Base-by-base conservation (phyloP, 2,113 vertebrate genomes). In the Malurus elegans region DNA sequence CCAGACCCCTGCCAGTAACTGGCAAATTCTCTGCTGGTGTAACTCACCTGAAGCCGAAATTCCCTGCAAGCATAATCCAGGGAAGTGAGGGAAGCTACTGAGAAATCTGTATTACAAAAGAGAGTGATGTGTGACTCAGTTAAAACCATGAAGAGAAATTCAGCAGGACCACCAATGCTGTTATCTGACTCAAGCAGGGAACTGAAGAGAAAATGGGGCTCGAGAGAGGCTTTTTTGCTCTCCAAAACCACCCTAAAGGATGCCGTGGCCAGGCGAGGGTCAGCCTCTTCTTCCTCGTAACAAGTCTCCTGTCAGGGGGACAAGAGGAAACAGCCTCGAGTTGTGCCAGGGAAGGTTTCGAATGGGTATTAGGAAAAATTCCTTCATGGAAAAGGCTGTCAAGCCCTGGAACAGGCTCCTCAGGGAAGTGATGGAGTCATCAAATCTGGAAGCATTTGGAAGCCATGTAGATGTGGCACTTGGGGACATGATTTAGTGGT, bases 71-170 rank as follows among this genome's bases (percentile, higher is more conserved):
- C 29, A 20, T 23, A 62, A 42, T 19, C 8, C 20, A 24, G 16
- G 29, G 34, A 71, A 58, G 17, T 3, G 24, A 42, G 9, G 0
- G 4, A 51, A 71, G 47, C 69, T 50, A 15, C 45, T 29, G 79
- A 58, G 51, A 62, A 66, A 18, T 48, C 2, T 0, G 9, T 23
- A 16, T 2, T 15, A 40, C 18, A 14, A 11, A 50, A 64, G 31
- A 32, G 24, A 42, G 6, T 2, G 3, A 5, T 0, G 0, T 16
- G 47, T 31, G 32, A n/a, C 44, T 8, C 14, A 3, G 15, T 14
- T 60, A 40, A 79, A 88, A 31, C 6, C 19, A n/a, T 31, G 24
- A 31, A 25, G 32, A n/a, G 9, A n/a, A 62, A 48, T 60, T 57
- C 10, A 67, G 14, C 34, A 3, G 2, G 10, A 11, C 57, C 4